phyloP scores from a whole-genome alignment of 2,888 invertebrate genomes.

The Lordiphosa andalusiaca region DNA sequence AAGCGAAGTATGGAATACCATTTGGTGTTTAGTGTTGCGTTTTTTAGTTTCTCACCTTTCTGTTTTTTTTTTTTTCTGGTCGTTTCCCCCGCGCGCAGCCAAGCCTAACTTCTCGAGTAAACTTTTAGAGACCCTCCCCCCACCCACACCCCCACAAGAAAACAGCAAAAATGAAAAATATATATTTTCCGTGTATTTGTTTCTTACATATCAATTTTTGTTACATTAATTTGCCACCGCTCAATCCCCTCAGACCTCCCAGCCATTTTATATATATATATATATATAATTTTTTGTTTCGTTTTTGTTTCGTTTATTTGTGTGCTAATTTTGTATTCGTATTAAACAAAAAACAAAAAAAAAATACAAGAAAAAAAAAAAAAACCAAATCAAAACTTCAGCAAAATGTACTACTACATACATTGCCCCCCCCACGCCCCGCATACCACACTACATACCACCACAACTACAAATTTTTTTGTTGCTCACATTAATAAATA shows the following conservation, averaged over 20 bases:
- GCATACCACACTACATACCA: conserved; percentile 3
- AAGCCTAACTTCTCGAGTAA: conserved; percentile 28
- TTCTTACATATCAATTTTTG: conserved; percentile 10
- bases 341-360: conserved; percentile 12
- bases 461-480: conserved; percentile 1
- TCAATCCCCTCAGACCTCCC: not conserved
- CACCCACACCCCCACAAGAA: too few species aligned
- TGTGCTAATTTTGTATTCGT: conserved; percentile 38
- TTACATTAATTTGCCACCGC: conserved; percentile 13
- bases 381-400: conserved; percentile 21
- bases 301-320: conserved; percentile 34
- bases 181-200: conserved; percentile 28
- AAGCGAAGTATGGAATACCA: not conserved
- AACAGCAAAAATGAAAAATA: conserved; percentile 12
- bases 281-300: conserved; percentile 9
- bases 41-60: too few species aligned
- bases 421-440: conserved; percentile 8
- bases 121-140: not conserved
- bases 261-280: conserved; percentile 4
- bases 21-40: conserved; percentile 25
- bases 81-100: conserved; percentile 4
- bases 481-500: conserved; percentile 13
- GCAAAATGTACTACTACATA: conserved; percentile 29
- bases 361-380: conserved; percentile 7
- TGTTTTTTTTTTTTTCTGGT: too few species aligned